These are phyloP conservation scores for Stylophora pistillata DNA, from an alignment of 64 coral and sea anemone species.

Conservation along the genomic window DNA sequence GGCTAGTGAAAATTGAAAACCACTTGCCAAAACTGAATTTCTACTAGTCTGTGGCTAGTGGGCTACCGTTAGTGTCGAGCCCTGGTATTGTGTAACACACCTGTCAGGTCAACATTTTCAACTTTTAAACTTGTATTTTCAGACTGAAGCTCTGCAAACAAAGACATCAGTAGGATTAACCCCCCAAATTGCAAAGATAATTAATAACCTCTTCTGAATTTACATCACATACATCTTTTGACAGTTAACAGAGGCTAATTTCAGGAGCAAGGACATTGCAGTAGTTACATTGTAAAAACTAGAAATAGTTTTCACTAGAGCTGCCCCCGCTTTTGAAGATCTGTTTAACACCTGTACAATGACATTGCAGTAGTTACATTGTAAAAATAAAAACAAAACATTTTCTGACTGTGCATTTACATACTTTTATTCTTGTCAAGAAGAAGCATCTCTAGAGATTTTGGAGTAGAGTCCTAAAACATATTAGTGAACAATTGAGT, in stretches of 20 bases:
- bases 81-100: conserved; percentile 19
- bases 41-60: too few relatives aligned
- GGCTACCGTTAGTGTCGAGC: too few relatives aligned
- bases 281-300: too few relatives aligned
- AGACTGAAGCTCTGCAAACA: conserved; percentile 80
- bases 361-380: background rate
- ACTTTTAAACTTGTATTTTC: conserved; percentile 98
- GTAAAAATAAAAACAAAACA: background rate
- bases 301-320: too few relatives aligned
- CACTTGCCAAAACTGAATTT: too few relatives aligned
- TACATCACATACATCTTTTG: too few relatives aligned
- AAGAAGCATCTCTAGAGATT: conserved; percentile 97
- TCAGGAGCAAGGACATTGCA: too few relatives aligned
- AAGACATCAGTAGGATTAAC: background rate
- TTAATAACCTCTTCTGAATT: too few relatives aligned
- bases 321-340: too few relatives aligned
- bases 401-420: background rate
- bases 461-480: conserved; percentile 66
- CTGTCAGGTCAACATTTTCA: conserved; percentile 75
- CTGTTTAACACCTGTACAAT: background rate
- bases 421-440: conserved; percentile 97
- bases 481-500: background rate
- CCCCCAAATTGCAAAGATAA: too few relatives aligned
- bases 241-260: too few relatives aligned
- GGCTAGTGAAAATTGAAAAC: too few relatives aligned